Evolutionary conservation across 2,113 vertebrate species (phyloP), one percentile per base, ranked within the genome.

Genomic region (Cryptotis parvus): DNA sequence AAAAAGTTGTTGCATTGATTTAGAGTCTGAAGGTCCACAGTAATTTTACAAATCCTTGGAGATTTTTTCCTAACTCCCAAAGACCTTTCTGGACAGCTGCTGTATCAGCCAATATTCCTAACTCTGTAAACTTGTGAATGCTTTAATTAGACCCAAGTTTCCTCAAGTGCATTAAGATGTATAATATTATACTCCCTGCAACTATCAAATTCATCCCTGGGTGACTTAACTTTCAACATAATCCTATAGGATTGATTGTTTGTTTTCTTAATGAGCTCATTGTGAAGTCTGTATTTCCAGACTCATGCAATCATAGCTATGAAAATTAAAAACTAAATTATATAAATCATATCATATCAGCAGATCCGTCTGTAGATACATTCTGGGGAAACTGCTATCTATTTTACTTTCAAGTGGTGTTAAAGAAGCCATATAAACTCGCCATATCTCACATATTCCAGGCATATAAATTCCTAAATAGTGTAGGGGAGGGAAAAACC

Each of bases 401-500:
- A 43, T 83, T 90, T 87, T 20, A 76, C 3, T 43, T 75, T 88
- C 7, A 49, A 73, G 18, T 4, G 58, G 11, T 1, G 27, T 65
- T 65, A 29, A 81, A 91, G 31, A 70, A 75, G 82, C 9, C 27
- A 22, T 55, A 3, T 2, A 39, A 45, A 73, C 43, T 4, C 78
- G 0, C 4, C 6, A 9, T n/a, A 8, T 55, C 26, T 5, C 66
- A 24, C 2, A 78, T 35, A 24, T 20, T 75, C 4, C 93, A 49
- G 37, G 49, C 4, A 6, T 20, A 15, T 9, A 76, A 43, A 83
- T 39, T 83, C 1, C 27, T 69, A 4, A 66, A 22, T 12, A 65
- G 7, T 2, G 1, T 43, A 5, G 1, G 7, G 4, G 20, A 61
- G 15, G 10, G 22, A 10, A 33, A 74, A 1, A 70, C 2, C 49